Conservation (phyloP, 2,888 invertebrate species). For the Sphinx pinastri region DNA sequence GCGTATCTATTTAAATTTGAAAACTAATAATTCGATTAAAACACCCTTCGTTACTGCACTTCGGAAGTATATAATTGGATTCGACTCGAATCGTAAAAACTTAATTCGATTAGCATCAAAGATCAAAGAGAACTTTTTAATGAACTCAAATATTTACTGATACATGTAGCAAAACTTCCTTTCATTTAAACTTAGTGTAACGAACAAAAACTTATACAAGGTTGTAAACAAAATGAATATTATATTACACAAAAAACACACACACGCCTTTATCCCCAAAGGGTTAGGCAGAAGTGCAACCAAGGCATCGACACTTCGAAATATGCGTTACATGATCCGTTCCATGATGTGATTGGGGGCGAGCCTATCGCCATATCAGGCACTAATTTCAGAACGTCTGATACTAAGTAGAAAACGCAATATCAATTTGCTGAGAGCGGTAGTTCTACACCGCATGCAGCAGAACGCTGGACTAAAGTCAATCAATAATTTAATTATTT, state of each 20-base stretch:
- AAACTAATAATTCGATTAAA: slow-evolving; percentile 31
- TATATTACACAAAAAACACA: no score
- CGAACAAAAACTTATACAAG: not conserved
- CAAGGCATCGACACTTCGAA: no score
- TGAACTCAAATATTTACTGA: slow-evolving; percentile 31
- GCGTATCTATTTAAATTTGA: slow-evolving; percentile 6
- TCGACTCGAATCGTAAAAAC: slow-evolving; percentile 32
- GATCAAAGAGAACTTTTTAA: slow-evolving; percentile 31
- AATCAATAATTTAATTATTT: no score
- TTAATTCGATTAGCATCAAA: slow-evolving; percentile 33
- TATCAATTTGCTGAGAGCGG: no score
- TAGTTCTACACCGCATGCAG: no score
- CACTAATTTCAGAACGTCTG: no score
- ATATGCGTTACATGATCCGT: no score
- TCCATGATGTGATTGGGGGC: no score
- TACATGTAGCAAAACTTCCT: not conserved
- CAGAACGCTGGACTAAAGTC: no score
- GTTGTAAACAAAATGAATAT: not conserved
- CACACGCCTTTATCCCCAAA: no score
- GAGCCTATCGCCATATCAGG: no score
- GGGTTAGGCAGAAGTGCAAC: not conserved
- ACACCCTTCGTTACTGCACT: slow-evolving; percentile 38
- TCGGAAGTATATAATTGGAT: slow-evolving; percentile 34
- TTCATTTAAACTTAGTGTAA: not conserved
- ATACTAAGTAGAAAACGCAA: no score